Conservation (phyloP, 1,140 invertebrate genomes). For the Bombus consobrinus region DNA sequence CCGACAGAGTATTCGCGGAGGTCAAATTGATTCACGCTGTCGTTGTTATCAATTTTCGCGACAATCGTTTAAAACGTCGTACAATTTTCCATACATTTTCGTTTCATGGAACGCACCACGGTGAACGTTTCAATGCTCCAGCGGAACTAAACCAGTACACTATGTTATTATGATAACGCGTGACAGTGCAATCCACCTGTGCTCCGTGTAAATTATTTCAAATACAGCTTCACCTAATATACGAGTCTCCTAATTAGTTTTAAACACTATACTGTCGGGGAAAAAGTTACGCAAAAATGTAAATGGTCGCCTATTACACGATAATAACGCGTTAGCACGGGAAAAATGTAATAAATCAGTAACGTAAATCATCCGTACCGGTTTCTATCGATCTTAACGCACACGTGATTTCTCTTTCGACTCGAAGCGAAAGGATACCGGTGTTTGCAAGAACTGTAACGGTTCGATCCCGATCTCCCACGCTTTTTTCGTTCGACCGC, state of each 20-base stretch:
- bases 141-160: conserved; percentile 23
- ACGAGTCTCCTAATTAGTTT: not conserved
- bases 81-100: not conserved
- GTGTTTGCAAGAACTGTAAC: conserved; percentile 2
- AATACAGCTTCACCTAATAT: conserved; percentile 9
- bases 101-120: not conserved
- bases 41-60: not conserved
- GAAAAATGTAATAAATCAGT: not conserved
- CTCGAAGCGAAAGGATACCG: not conserved
- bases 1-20: not conserved
- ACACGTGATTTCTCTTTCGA: conserved; percentile 8
- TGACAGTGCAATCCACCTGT: conserved; percentile 14
- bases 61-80: not conserved
- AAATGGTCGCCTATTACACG: not conserved
- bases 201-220: conserved; percentile 27
- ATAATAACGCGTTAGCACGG: not conserved
- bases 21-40: not conserved
- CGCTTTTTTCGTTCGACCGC: conserved; percentile 16
- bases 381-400: not conserved
- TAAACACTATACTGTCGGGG: not conserved
- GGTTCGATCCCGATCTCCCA: conserved; percentile 13
- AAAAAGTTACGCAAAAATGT: not conserved
- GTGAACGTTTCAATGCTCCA: conserved; percentile 17
- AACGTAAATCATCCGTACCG: not conserved
- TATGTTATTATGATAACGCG: conserved; percentile 49